Base-by-base conservation (phyloP, 1,140 invertebrate genomes). In the Pararge aegeria region DNA sequence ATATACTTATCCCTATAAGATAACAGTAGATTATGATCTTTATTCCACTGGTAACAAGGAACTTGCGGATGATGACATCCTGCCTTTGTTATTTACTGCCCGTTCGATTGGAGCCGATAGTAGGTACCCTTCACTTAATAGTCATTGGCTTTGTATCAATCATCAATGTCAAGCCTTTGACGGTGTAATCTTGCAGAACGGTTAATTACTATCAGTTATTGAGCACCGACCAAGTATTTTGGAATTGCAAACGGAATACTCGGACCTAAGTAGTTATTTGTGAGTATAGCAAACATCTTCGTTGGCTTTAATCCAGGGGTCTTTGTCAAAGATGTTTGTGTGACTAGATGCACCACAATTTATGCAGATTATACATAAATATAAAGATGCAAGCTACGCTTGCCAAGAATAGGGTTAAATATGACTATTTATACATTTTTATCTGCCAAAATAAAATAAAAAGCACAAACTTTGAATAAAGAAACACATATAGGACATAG, bases 251-350 rank as follows among this genome's bases (percentile, higher is more conserved):
- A 80, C 69, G 68, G 71, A 73, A 75, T 54, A 65, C 73, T 68
- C 60, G 66, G 68, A 66, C 56, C 51, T 65, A 62, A 75, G 73
- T 80, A 80, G 76, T 74, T 80, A 80, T 81, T 86, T 82, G 82
- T 74, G 70, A 73, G 73, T 80, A 75, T 78, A 78, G 78, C 72
- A 84, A 84, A 87, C 81, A 84, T 83, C 81, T 87, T 84, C 74
- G 71, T 80, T 87, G 83, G 78, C 81, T 84, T 73, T 82, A 87
- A 87, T 84, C 83, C 81, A 83, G 77, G 66, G 70, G 68, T 66
- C 74, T 66, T 64, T 57, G 55, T 68, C 44, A 9, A 5, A 53
- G 73, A 66, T 53, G 37, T 73, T 72, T 0, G 60, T 4, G 9
- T 13, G 5, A 10, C 66, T 75, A 46, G 73, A 75, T 57, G 34